These are phyloP conservation scores for Ariolimax columbianus DNA, from an alignment of 2,888 invertebrate genomes.

Conservation along the genomic window DNA sequence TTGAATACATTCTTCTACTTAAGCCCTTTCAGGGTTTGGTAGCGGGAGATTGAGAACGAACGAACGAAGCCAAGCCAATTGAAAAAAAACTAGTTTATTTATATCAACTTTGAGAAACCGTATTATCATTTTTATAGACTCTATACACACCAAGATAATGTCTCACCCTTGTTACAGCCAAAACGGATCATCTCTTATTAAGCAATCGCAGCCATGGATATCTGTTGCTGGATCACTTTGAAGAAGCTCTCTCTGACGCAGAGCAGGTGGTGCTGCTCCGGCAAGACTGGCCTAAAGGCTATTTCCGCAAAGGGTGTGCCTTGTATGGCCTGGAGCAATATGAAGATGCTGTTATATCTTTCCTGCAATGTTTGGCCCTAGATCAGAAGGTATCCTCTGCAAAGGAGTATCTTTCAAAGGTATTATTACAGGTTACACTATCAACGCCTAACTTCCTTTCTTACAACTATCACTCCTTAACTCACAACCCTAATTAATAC, in stretches of 20 bases:
- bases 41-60: too few species aligned
- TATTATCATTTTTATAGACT: not conserved
- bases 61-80: too few species aligned
- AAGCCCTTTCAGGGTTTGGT: too few species aligned
- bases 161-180: constrained; percentile 35
- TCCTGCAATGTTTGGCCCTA: constrained; percentile 82
- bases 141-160: not conserved
- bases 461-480: too few species aligned
- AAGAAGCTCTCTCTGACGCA: constrained; percentile 84
- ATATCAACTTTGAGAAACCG: too few species aligned
- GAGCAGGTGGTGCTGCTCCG: constrained; percentile 83
- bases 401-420: constrained; percentile 81
- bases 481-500: too few species aligned
- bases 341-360: constrained; percentile 82
- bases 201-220: constrained; percentile 84
- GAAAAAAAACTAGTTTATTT: too few species aligned
- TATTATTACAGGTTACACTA: too few species aligned
- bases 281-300: constrained; percentile 85
- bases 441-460: too few species aligned
- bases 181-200: constrained; percentile 82
- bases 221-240: constrained; percentile 82
- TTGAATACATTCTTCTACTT: too few species aligned
- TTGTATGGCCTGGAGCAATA: constrained; percentile 81
- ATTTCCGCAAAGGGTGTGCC: constrained; percentile 82
- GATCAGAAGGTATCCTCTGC: constrained; percentile 81